Base-by-base conservation (phyloP, 1,140 invertebrate genomes). In the Colletes gigas region DNA sequence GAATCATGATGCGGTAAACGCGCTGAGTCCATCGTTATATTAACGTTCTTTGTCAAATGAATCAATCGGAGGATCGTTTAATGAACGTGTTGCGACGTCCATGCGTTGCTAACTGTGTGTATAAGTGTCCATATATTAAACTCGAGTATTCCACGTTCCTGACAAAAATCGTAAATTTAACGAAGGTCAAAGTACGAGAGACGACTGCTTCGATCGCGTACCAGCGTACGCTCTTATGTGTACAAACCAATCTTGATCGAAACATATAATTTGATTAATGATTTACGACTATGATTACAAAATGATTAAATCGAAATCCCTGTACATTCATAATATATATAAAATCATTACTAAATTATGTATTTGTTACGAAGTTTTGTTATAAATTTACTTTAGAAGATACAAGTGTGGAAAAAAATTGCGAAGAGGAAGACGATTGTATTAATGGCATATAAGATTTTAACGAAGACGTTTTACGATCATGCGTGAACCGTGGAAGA, bases 151-250 rank as follows among this genome's bases (percentile, higher is more conserved):
- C 10, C 41, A 44, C 10, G n/a, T 59, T 39, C 8, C 54, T 50
- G 30, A 52, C 8, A 59, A 85, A 77, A 72, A 50, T 66, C 60
- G 68, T 62, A 63, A 75, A 75, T 55, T 30, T 19, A 5, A 21
- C 14, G 50, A 67, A 75, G 70, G 73, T 82, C 62, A 12, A 60
- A 41, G 30, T 44, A 14, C 54, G 19, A 73, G 8, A 21, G 39
- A 60, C 55, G 47, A 67, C 41, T 71, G 30, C 47, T 62, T 47
- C 55, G 47, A 67, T 82, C 39, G n/a, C 52, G 47, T 68, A 39
- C 12, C 67, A 15, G 55, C 57, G 78, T 78, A 84, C 74, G 65
- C 4, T 17, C 7, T 10, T 9, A 44, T 72, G 76, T 3, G 47
- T 41, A 57, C 54, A 44, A 2, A 59, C 47, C 21, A 47, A 5